Evolutionary conservation across 2,113 vertebrate genomes (phyloP), one percentile per base, ranked within the genome.

Genomic region (Rostratula benghalensis): DNA sequence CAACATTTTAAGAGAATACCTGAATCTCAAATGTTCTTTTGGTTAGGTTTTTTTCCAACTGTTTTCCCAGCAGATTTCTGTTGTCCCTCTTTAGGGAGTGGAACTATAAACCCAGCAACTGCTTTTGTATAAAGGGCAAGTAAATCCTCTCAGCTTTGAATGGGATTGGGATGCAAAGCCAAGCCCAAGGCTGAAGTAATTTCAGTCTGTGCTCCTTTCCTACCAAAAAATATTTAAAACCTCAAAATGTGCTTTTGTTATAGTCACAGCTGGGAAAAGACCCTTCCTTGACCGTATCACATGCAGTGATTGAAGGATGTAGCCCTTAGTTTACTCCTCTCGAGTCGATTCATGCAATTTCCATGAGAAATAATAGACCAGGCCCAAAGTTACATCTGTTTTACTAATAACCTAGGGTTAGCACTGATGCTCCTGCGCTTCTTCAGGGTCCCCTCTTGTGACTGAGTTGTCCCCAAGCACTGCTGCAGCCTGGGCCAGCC

Each of bases 1-100:
- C 50, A 91, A 41, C 39, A 50, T 90, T 91, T 83, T 70, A 78
- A 86, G 67, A 91, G 63, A 57, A n/a, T 41, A 69, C 31, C 23
- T 31, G 35, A 65, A 15, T 61, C 45, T 30, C 45, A 35, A 63
- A 25, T 50, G 15, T 60, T 83, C 27, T 30, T 75, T 57, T 71
- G 11, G 9, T 53, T 70, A 17, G 27, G 18, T 5, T 75, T 60
- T 56, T 71, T 71, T 63, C 31, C 13, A 77, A 75, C 57, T 25
- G 23, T 50, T 92, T 93, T 73, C 37, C 65, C 35, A 87, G 67
- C 74, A 91, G 70, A 77, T 95, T 92, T 93, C 70, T 91, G 23
- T 63, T 68, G 74, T 87, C 43, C 51, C 74, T 57, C 28, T 90
- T 70, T n/a, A 63, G 78, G 53, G 83, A 67, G 74, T 2, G 1